Percentiles rank a stretch among this genome's conserved stretches.
Conservation (phyloP, 2,113 vertebrate species). For the Onychostruthus taczanowskii region DNA sequence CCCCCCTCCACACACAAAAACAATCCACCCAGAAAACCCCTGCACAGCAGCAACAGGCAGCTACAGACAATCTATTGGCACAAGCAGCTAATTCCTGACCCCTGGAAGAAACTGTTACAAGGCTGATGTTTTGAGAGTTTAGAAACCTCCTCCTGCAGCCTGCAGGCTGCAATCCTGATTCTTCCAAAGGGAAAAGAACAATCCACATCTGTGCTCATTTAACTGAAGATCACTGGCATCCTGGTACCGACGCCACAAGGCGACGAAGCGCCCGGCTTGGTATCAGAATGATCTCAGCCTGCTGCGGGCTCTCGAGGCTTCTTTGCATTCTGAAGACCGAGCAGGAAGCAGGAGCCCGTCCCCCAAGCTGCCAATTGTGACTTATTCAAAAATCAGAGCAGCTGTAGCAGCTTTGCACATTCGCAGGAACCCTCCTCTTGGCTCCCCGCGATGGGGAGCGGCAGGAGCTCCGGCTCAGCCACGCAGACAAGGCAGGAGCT, state of each 20-base stretch:
- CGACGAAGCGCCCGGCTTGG: neutral
- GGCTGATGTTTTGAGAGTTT: neutral
- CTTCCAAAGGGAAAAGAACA: neutral
- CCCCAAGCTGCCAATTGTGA: conserved; percentile 5
- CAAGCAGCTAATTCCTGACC: neutral
- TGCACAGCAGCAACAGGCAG: neutral
- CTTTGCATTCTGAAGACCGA: neutral
- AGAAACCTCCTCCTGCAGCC: neutral
- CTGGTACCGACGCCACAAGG: neutral
- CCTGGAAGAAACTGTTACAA: neutral
- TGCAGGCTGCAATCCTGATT: neutral
- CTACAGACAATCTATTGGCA: neutral
- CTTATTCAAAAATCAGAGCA: conserved; percentile 9
- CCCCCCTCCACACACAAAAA: neutral
- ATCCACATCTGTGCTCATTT: neutral
- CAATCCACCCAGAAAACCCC: neutral
- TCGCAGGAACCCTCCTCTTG: neutral
- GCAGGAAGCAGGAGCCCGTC: conserved; percentile 10
- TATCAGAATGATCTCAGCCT: neutral
- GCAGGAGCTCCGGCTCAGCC: neutral
- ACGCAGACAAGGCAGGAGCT: neutral
- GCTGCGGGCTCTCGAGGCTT: neutral
- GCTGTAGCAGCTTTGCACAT: conserved; percentile 13
- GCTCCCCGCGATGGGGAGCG: neutral
- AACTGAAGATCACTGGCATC: neutral